A percentile compares a stretch with the other conserved stretches of the same genome.
Evolutionary conservation across 2,113 vertebrate species (phyloP).

Genomic region (Cricetomys ansorgei): DNA sequence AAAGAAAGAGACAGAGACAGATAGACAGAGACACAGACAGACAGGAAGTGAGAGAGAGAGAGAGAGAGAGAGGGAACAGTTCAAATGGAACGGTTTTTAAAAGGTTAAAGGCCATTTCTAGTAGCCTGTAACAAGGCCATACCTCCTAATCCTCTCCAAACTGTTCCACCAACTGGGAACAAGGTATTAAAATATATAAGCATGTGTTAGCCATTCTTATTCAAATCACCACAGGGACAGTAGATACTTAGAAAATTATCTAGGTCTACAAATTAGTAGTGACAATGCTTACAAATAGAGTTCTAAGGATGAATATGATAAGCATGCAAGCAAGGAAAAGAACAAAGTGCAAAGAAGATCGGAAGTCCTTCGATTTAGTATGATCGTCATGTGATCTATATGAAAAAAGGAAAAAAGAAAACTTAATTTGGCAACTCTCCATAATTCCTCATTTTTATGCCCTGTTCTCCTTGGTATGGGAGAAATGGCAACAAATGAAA

Average conservation of each 20-base stretch:
- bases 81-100: not conserved
- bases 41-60: not conserved
- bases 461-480: not conserved
- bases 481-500: not conserved
- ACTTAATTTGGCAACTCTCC: not conserved
- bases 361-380: fast-evolving
- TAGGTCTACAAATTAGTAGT: not conserved
- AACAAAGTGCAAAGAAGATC: not conserved
- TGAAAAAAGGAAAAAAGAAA: not conserved
- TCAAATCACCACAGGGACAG: not conserved
- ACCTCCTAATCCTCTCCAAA: not conserved
- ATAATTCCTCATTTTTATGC: fast-evolving
- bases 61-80: not conserved
- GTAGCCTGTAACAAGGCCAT: not conserved
- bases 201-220: not conserved
- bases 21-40: too few relatives aligned
- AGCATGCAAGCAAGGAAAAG: not conserved
- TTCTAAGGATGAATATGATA: too few relatives aligned
- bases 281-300: not conserved
- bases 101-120: not conserved
- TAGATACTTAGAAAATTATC: not conserved
- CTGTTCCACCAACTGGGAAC: not conserved
- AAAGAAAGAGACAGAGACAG: too few relatives aligned
- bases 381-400: fast-evolving
- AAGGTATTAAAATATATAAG: not conserved